Evolutionary conservation across 2,797 vertebrate genomes (phyloP).

Genomic region (Sebastes nivosus): DNA sequence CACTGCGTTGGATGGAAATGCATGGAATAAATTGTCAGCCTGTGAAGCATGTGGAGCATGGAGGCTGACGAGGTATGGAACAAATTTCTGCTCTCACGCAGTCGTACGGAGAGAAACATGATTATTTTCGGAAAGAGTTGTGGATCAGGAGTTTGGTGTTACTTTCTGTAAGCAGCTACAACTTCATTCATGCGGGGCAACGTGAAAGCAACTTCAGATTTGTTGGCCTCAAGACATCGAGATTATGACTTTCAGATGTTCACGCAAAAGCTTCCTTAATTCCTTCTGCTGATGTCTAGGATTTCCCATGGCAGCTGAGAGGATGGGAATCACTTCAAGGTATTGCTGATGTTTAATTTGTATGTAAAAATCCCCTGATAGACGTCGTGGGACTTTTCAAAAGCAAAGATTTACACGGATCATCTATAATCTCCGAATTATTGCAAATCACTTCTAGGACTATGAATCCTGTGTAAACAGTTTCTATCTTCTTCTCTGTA

Average conservation of each 20-base stretch:
- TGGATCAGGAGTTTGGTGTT: not conserved
- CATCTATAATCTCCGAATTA: not conserved
- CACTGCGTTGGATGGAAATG: slow-evolving; percentile 23
- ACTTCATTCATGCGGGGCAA: not conserved
- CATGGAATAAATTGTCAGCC: slow-evolving; percentile 38
- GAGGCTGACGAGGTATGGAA: not conserved
- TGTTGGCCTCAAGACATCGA: not conserved
- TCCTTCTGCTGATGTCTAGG: not conserved
- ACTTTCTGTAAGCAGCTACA: not conserved
- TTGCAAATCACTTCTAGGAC: not conserved
- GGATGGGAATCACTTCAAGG: not conserved
- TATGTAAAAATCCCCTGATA: not conserved
- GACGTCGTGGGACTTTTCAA: not conserved
- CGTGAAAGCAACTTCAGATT: not conserved
- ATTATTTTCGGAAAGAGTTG: not conserved
- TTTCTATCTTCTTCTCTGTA: not conserved
- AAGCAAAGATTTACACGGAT: not conserved
- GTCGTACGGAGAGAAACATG: not conserved
- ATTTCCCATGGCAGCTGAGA: not conserved
- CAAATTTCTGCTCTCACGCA: not conserved
- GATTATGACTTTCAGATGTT: not conserved
- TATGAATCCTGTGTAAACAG: not conserved
- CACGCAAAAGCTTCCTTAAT: not conserved
- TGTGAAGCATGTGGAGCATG: not conserved
- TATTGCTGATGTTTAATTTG: not conserved